Evolutionary conservation across 1,140 invertebrate genomes (phyloP), one percentile per base, ranked within the genome.

Genomic region (Ostrea denselamellosa): DNA sequence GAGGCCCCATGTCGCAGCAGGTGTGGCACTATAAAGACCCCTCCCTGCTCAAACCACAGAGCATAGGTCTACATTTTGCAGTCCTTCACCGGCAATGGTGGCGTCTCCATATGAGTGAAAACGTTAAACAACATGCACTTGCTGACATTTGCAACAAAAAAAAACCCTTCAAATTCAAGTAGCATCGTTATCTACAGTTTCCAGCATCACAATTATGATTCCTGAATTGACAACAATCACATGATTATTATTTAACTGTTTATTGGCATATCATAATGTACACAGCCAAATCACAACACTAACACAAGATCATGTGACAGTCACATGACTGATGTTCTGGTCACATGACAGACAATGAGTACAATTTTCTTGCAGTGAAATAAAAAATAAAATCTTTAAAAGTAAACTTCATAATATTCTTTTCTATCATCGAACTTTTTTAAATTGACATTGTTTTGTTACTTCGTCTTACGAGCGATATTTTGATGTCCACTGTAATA

Each of bases 251-350:
- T 71, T 71, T 28, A 62, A 71, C 68, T 71, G 68, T 71, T 71
- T 71, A 71, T 71, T 71, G 68, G 68, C 68, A 71, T 71, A 71
- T 71, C 68, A 71, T 71, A 71, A 71, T 71, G 68, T 71, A 71
- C 68, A 71, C 68, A 71, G 68, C 68, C 68, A 71, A 71, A 71
- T 71, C 68, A 71, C 68, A 71, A 71, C 68, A 71, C 68, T 71
- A 71, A 71, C 68, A 71, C 68, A 71, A 71, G 68, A 34, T 71
- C 68, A 71, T 34, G 68, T 71, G 68, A 71, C 28, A 28, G 68
- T 71, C 68, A 71, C 25, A 34, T 71, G 68, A 71, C 68, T 71
- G 68, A 71, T 71, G 25, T 71, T 71, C 9, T 34, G 68, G 68
- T 71, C 68, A 71, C 68, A 71, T 71, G 68, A 71, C 68, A 71